These are phyloP conservation scores for Apteryx mantelli DNA, from an alignment of 2,113 vertebrate genomes.

Conservation along the genomic window DNA sequence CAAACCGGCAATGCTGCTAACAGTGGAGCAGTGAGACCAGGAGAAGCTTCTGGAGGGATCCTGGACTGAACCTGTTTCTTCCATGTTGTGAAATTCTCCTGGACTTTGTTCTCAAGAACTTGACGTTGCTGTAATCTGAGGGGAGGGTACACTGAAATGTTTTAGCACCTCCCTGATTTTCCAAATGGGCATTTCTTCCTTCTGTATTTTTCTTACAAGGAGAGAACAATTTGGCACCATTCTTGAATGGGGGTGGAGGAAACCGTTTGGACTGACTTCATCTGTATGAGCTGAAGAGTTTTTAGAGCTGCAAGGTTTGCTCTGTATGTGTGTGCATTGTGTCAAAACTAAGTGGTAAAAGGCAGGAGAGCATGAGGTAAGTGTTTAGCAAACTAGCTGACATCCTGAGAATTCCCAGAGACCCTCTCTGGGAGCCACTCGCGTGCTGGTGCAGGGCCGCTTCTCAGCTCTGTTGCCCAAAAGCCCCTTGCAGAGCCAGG, in stretches of 20 bases:
- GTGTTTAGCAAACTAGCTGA: slow-evolving; percentile 46
- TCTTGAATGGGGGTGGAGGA: not conserved
- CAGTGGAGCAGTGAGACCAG: not conserved
- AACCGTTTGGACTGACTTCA: not conserved
- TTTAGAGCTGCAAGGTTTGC: not conserved
- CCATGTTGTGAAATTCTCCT: not conserved
- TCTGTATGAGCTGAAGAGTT: not conserved
- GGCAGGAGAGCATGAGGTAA: slow-evolving; percentile 50
- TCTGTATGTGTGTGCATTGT: not conserved
- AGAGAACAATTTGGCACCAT: not conserved
- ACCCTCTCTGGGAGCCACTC: not conserved
- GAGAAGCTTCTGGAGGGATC: not conserved
- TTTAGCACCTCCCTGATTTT: not conserved
- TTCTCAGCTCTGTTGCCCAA: not conserved
- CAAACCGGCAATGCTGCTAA: not conserved
- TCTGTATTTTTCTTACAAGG: not conserved
- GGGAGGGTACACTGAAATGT: not conserved
- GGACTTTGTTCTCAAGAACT: not conserved
- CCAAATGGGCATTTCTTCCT: not conserved
- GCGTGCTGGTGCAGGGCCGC: not conserved
- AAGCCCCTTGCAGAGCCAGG: not conserved
- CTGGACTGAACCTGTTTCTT: not conserved
- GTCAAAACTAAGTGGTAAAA: slow-evolving; percentile 51
- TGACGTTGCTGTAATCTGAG: not conserved
- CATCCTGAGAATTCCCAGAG: slow-evolving; percentile 58